A percentile compares a stretch with the other conserved stretches of the same genome.
Conservation (phyloP, 1,140 invertebrate genomes). For the Daktulosphaira vitifoliae region DNA sequence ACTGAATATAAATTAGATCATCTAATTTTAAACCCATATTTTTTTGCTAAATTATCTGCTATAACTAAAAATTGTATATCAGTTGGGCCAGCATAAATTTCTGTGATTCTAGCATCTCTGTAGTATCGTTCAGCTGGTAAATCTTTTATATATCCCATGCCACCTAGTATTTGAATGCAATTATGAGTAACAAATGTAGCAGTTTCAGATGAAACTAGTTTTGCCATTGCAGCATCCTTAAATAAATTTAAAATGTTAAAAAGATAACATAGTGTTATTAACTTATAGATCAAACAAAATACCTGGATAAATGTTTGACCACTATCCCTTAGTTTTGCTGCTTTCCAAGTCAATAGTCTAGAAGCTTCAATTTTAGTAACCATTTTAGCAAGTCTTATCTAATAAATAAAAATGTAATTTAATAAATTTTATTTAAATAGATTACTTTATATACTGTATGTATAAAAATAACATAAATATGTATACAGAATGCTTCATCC, state of each 20-base stretch:
- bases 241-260: not conserved
- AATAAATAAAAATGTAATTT: constrained; percentile 11
- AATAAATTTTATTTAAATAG: not conserved
- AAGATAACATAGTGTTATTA: not conserved
- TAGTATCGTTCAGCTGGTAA: constrained; percentile 55
- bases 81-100: constrained; percentile 42
- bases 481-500: too few species aligned
- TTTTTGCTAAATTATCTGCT: constrained; percentile 37
- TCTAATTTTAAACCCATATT: constrained; percentile 38
- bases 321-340: constrained; percentile 52
- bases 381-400: constrained; percentile 51
- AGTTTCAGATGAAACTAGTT: constrained; percentile 53
- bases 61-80: constrained; percentile 39
- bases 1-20: constrained; percentile 8
- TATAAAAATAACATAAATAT: too few species aligned
- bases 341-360: constrained; percentile 51
- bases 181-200: constrained; percentile 54
- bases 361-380: constrained; percentile 48
- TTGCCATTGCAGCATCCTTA: constrained; percentile 56
- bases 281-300: constrained; percentile 17
- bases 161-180: constrained; percentile 48
- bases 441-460: too few species aligned
- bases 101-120: constrained; percentile 44
- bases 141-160: constrained; percentile 54
- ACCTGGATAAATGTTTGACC: constrained; percentile 51